Percentiles rank a stretch among this genome's conserved stretches.
Conservation (phyloP, 2,888 invertebrate species). For the Dicranocentrus wangi region DNA sequence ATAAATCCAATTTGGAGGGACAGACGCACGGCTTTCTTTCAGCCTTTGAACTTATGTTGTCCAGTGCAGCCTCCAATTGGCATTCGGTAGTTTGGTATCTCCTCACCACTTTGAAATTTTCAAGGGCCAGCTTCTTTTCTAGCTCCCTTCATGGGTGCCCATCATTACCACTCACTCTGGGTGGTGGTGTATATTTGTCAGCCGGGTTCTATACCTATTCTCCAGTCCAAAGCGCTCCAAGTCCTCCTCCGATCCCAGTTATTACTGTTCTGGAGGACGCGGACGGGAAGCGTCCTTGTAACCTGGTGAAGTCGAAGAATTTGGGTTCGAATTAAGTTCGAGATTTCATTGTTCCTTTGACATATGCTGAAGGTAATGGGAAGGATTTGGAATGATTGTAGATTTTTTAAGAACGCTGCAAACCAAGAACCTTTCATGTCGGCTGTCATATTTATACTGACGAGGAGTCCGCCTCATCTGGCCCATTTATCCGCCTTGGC, state of each 20-base stretch:
- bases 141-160: too few relatives aligned
- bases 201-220: constrained; percentile 44
- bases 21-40: too few relatives aligned
- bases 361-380: constrained; percentile 49
- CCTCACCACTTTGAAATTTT: too few relatives aligned
- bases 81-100: too few relatives aligned
- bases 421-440: constrained; percentile 62
- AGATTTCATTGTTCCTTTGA: constrained; percentile 54
- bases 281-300: constrained; percentile 29
- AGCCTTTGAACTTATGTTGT: too few relatives aligned
- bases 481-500: constrained; percentile 62
- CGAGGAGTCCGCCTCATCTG: constrained; percentile 57
- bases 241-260: neutral
- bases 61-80: too few relatives aligned
- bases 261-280: constrained; percentile 5
- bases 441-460: constrained; percentile 72
- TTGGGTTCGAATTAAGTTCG: constrained; percentile 20
- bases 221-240: constrained; percentile 39
- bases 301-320: neutral
- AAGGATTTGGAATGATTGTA: constrained; percentile 48
- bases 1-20: too few relatives aligned
- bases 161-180: too few relatives aligned
- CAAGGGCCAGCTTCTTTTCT: too few relatives aligned
- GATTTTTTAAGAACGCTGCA: constrained; percentile 46
- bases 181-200: constrained; percentile 16